Percentiles rank a stretch among this genome's conserved stretches.
Evolutionary conservation across 2,113 vertebrate species (phyloP).

Genomic region (Porphyrio hochstetteri): DNA sequence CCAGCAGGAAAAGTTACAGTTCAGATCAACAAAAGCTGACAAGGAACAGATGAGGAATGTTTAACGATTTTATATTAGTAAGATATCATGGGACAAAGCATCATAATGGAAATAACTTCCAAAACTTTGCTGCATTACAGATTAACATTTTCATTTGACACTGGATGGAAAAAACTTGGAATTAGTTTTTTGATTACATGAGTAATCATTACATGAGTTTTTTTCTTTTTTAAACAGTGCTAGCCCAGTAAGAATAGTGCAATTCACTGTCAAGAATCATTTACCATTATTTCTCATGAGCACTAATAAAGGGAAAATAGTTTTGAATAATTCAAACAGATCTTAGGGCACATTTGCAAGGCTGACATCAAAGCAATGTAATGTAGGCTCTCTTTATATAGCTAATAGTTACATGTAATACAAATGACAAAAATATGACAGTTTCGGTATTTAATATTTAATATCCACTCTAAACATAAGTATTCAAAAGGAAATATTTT

Average conservation of each 20-base stretch:
- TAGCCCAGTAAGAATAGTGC: neutral
- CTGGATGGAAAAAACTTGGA: neutral
- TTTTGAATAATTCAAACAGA: conserved; percentile 4
- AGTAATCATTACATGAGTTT: too few relatives aligned
- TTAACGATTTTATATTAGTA: neutral
- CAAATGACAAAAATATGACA: conserved; percentile 52
- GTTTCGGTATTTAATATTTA: conserved; percentile 43
- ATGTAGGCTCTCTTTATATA: conserved; percentile 15
- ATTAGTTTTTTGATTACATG: neutral
- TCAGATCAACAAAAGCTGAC: neutral
- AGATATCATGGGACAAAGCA: neutral
- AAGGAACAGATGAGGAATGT: neutral
- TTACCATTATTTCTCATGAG: neutral
- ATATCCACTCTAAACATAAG: conserved; percentile 62
- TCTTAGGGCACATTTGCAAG: neutral
- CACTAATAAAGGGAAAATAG: neutral
- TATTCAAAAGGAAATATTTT: conserved; percentile 48
- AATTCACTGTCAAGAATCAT: neutral
- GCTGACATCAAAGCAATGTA: conserved; percentile 55
- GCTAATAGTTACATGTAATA: conserved; percentile 59
- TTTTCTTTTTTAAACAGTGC: neutral
- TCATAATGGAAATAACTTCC: neutral
- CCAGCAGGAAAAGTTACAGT: neutral
- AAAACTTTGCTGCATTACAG: neutral
- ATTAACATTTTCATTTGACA: neutral